Evolutionary conservation across 2,113 vertebrate species (phyloP).

Genomic region (Dromaius novaehollandiae): DNA sequence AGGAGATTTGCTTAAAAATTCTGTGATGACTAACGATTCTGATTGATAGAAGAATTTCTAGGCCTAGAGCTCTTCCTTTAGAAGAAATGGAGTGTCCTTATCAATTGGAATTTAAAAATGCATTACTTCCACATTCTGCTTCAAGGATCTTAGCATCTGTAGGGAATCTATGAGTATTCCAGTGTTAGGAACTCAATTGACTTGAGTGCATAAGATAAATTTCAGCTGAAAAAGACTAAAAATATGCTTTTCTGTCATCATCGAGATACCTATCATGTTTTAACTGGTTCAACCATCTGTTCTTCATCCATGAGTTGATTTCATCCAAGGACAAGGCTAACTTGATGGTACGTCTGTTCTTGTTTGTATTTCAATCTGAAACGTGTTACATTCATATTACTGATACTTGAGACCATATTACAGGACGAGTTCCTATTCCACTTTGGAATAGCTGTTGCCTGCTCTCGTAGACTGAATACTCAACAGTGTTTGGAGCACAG

Average conservation of each 20-base stretch:
- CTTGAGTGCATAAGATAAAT: not conserved
- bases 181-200: not conserved
- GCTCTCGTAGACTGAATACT: no score
- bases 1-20: not conserved
- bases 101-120: not conserved
- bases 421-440: not conserved
- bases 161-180: not conserved
- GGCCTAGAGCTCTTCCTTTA: not conserved
- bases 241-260: not conserved
- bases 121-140: not conserved
- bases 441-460: not conserved
- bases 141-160: not conserved
- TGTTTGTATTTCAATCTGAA: not conserved
- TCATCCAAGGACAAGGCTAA: not conserved
- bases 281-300: not conserved
- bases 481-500: no score
- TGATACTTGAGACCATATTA: not conserved
- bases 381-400: not conserved
- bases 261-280: not conserved
- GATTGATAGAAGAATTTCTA: not conserved
- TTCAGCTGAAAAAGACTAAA: not conserved
- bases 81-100: not conserved
- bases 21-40: not conserved
- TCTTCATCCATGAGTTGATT: not conserved
- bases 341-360: not conserved